Percentiles rank a stretch among this genome's conserved stretches.
These are phyloP conservation scores for Aurelia sp. DNA, from an alignment of 30 jellyfish, hydroid and myxozoan species.

Conservation along the genomic window DNA sequence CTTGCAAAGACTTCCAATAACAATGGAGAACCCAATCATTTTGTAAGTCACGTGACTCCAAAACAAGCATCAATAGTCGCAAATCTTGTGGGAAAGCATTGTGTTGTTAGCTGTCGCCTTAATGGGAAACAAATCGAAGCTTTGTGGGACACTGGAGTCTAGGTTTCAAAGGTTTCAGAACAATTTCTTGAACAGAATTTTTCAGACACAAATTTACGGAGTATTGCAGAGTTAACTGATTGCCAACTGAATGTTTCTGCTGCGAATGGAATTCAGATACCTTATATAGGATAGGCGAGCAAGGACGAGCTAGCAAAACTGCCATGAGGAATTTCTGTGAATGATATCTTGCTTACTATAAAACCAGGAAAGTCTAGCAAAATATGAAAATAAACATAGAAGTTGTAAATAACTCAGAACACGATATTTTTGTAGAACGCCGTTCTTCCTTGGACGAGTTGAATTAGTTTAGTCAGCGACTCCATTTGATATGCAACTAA, in stretches of 20 bases:
- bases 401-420: slow-evolving; percentile 32
- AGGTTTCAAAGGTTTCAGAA: too few relatives aligned
- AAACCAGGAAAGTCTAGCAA: slow-evolving; percentile 37
- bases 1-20: slow-evolving; percentile 11
- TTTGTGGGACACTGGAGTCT: slow-evolving; percentile 63
- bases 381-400: slow-evolving; percentile 30
- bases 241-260: too few relatives aligned
- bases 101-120: slow-evolving; percentile 19
- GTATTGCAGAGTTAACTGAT: too few relatives aligned
- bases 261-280: neutral
- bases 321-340: slow-evolving; percentile 11
- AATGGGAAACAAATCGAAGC: slow-evolving; percentile 9
- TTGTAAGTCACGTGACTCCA: slow-evolving; percentile 41
- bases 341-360: slow-evolving; percentile 19
- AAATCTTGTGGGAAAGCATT: slow-evolving; percentile 36
- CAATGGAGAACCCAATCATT: slow-evolving; percentile 10
- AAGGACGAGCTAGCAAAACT: slow-evolving; percentile 1
- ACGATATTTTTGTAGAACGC: slow-evolving; percentile 18
- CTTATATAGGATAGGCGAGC: slow-evolving; percentile 19
- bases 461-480: slow-evolving; percentile 29
- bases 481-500: slow-evolving; percentile 18
- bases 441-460: slow-evolving; percentile 23
- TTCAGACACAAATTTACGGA: too few relatives aligned
- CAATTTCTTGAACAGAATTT: too few relatives aligned
- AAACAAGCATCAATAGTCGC: slow-evolving; percentile 29